Conservation (phyloP, 2,888 invertebrate genomes). For the Cryptophagus acutangulus region DNA sequence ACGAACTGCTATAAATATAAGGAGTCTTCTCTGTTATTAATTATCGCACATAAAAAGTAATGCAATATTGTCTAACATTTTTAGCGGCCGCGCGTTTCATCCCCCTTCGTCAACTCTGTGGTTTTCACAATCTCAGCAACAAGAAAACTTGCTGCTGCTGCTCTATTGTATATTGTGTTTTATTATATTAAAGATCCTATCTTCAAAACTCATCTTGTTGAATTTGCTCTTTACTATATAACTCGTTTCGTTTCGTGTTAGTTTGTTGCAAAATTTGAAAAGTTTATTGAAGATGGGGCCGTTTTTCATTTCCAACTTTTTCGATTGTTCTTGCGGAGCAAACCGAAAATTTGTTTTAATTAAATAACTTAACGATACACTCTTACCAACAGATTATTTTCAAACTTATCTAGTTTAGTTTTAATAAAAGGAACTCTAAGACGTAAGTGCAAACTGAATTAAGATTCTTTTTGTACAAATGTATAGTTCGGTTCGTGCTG, state of each 20-base stretch:
- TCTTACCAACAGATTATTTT: too few relatives aligned
- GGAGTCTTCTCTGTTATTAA: constrained; percentile 4
- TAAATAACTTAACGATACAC: too few relatives aligned
- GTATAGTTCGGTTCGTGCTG: too few relatives aligned
- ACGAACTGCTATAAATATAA: constrained; percentile 14
- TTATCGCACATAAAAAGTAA: constrained; percentile 10
- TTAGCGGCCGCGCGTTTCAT: neutral
- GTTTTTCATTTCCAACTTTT: too few relatives aligned
- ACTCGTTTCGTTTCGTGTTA: neutral
- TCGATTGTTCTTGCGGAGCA: too few relatives aligned
- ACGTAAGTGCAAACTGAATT: too few relatives aligned
- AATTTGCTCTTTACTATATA: neutral
- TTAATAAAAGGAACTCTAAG: too few relatives aligned
- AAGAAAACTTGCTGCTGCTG: neutral
- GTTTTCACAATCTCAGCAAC: neutral
- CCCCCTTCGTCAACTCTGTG: neutral
- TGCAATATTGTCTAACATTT: neutral
- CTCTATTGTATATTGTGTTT: constrained; percentile 1
- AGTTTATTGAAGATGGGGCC: neutral
- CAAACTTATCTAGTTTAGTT: too few relatives aligned
- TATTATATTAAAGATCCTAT: constrained; percentile 1
- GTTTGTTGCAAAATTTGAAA: neutral
- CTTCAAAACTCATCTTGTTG: neutral
- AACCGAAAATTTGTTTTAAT: too few relatives aligned
- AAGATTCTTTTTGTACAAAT: too few relatives aligned